Evolutionary conservation across 2,113 vertebrate genomes (phyloP), one percentile per base, ranked within the genome.

Genomic region (Microcebus lehilahytsara): DNA sequence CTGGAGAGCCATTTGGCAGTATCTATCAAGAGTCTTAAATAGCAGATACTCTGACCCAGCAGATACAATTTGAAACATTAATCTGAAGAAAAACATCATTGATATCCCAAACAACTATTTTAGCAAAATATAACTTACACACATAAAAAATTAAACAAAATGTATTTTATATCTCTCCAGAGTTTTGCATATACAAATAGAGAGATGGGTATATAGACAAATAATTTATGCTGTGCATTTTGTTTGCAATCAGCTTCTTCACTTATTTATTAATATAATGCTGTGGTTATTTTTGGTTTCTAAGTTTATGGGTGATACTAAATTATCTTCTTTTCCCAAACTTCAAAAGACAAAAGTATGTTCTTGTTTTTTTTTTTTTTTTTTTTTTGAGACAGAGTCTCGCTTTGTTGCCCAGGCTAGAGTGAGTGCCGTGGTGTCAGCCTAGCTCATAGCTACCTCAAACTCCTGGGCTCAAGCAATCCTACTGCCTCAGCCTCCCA

Each of bases 241-340:
- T 46, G 13, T 60, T 75, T 40, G 10, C 4, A 56, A 40, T 34
- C 53, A 75, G 3, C n/a, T 74, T 42, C 27, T 81, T 32, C 14
- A 14, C 9, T 16, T 27, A 37, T 12, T 83, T 22, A 56, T 6
- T 34, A 37, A 27, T 30, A 19, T 34, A 34, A 27, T 30, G 14
- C 5, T 10, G 14, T 37, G 34, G 6, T 53, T 58, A 77, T 25
- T 71, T 16, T 32, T 30, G 10, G 1, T 87, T 25, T 58, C 27
- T 62, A 40, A 49, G 87, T 91, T 86, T 71, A 77, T 42, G 23
- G 30, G 3, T 20, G 9, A 69, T 66, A 30, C 22, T 85, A 66
- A 32, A 56, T 86, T 74, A 75, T 83, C 62, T 42, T 79, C 30
- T 30, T 49, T 92, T 60, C n/a, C 4, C 40, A 93, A 94, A 53